phyloP scores from a whole-genome alignment of 2,888 invertebrate species.

The Sarcophaga caerulescens region DNA sequence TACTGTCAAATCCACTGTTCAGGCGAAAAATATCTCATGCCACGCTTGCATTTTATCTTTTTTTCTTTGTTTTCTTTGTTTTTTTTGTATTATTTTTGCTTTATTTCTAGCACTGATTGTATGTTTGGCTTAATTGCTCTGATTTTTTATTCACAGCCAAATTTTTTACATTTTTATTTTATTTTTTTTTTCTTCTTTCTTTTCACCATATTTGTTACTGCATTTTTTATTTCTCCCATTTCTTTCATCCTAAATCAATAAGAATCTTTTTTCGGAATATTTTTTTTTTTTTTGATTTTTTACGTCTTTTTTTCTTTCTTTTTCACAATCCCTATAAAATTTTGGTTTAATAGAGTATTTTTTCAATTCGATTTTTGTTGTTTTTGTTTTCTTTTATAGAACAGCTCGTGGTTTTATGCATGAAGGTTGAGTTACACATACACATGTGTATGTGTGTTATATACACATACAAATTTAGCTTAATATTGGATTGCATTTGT shows the following conservation, averaged over 20 bases:
- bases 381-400: conserved; percentile 15
- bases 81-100: neutral
- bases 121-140: conserved; percentile 67
- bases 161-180: neutral
- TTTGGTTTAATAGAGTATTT: conserved; percentile 58
- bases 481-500: neutral
- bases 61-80: neutral
- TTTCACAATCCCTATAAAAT: conserved; percentile 57
- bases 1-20: conserved; percentile 25
- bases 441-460: neutral
- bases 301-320: conserved; percentile 17
- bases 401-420: conserved; percentile 47
- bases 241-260: conserved; percentile 66
- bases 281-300: conserved; percentile 1
- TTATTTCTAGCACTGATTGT: conserved; percentile 61
- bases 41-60: conserved; percentile 30
- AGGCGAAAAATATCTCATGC: conserved; percentile 42
- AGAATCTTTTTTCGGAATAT: neutral
- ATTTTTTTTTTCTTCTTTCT: conserved; percentile 1
- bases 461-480: neutral
- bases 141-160: conserved; percentile 60
- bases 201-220: neutral
- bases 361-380: conserved; percentile 19
- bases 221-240: conserved; percentile 21
- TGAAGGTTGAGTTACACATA: conserved; percentile 33